These are phyloP conservation scores for Lophochroa leadbeateri DNA, from an alignment of 2,113 vertebrate genomes.

Conservation along the genomic window DNA sequence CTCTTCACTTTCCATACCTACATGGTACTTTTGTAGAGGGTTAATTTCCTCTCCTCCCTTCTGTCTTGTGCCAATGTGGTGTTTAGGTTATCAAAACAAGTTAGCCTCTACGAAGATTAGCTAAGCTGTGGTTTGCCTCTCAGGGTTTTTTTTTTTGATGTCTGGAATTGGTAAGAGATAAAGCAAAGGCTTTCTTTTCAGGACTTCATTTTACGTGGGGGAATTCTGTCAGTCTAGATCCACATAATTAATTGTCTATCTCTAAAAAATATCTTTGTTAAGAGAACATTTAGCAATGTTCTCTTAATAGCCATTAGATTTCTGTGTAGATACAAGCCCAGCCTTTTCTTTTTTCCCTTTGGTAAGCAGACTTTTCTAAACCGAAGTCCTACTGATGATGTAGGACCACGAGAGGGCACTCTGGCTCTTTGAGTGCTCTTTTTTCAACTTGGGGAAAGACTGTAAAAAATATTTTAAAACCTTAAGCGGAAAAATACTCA, in stretches of 20 bases:
- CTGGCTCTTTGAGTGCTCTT: constrained; percentile 41
- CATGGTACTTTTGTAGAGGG: not conserved
- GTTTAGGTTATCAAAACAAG: not conserved
- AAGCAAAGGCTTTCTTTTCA: not conserved
- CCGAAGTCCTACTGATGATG: not conserved
- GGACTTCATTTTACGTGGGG: not conserved
- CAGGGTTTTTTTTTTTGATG: not conserved
- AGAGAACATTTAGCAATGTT: not conserved
- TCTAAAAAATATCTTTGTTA: not conserved
- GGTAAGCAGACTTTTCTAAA: not conserved
- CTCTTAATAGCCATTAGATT: not conserved
- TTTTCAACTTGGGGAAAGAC: not conserved
- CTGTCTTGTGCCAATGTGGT: not conserved
- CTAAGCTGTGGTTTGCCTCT: not conserved
- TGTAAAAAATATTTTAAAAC: not conserved
- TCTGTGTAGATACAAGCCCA: not conserved
- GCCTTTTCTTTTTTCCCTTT: not conserved
- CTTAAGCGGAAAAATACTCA: not conserved
- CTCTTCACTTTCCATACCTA: not conserved
- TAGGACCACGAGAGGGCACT: constrained; percentile 68
- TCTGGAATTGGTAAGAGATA: not conserved
- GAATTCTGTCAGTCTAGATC: not conserved
- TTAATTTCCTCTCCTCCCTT: not conserved
- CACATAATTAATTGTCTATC: not conserved
- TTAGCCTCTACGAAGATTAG: not conserved